Conservation (phyloP, 2,888 invertebrate species). For the Phoronis australis region DNA sequence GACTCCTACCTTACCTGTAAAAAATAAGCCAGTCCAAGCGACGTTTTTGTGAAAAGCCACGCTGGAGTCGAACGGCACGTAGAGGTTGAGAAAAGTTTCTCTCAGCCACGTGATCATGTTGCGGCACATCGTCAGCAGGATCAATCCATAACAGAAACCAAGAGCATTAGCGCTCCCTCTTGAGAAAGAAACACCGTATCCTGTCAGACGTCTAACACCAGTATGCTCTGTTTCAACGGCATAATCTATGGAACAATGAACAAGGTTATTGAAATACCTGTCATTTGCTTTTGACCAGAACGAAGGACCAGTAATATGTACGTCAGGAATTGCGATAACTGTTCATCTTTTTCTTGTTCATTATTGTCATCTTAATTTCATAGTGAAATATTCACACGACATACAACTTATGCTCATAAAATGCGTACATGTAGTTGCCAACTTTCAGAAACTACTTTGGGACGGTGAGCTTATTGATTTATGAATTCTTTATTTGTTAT, state of each 20-base stretch:
- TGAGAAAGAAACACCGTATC: slow-evolving; percentile 60
- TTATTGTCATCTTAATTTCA: no score
- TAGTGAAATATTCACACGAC: no score
- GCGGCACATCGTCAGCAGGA: slow-evolving; percentile 62
- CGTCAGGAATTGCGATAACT: no score
- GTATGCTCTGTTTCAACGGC: slow-evolving; percentile 60
- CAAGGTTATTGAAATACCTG: not conserved
- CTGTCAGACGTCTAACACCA: slow-evolving; percentile 60
- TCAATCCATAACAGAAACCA: slow-evolving; percentile 61
- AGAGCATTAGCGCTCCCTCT: slow-evolving; percentile 62
- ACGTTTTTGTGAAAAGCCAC: slow-evolving; percentile 61
- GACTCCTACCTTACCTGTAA: slow-evolving; percentile 59
- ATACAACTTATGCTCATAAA: no score
- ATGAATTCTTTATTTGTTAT: no score
- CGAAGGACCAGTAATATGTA: no score
- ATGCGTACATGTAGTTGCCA: no score
- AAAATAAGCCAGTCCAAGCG: slow-evolving; percentile 59
- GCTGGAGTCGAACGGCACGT: slow-evolving; percentile 61
- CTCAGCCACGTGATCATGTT: slow-evolving; percentile 60
- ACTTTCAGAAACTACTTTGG: no score
- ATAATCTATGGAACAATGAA: slow-evolving; percentile 52
- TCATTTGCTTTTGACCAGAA: no score
- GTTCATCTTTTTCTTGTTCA: no score
- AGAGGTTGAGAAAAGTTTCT: slow-evolving; percentile 58
- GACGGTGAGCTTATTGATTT: no score